phyloP scores from a whole-genome alignment of 2,113 vertebrate species.

The Cebidichthys violaceus region DNA sequence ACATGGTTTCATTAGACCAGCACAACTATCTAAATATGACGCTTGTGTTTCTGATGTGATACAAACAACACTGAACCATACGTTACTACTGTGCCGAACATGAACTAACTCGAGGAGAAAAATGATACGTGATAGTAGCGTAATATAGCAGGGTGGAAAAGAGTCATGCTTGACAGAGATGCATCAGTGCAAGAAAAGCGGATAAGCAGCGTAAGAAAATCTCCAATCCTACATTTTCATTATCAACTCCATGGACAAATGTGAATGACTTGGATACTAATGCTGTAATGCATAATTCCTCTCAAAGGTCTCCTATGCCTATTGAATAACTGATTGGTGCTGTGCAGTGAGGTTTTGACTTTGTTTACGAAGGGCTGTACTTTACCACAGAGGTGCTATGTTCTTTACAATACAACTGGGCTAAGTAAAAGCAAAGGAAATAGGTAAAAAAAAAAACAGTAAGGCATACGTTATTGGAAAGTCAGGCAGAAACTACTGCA shows the following conservation, averaged over 20 bases:
- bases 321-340: slow-evolving; percentile 26
- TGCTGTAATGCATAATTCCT: slow-evolving; percentile 47
- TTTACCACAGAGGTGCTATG: neutral
- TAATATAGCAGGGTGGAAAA: neutral
- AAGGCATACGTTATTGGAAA: neutral
- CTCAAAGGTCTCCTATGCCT: slow-evolving; percentile 12
- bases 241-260: slow-evolving; percentile 11
- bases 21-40: neutral
- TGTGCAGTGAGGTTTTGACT: neutral
- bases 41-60: neutral
- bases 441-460: neutral
- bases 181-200: slow-evolving; percentile 17
- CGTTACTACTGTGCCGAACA: neutral
- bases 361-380: slow-evolving; percentile 13
- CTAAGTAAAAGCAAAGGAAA: neutral
- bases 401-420: neutral
- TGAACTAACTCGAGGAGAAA: neutral
- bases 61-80: neutral
- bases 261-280: slow-evolving; percentile 41
- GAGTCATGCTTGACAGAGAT: neutral
- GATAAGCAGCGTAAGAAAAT: neutral
- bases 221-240: slow-evolving; percentile 26
- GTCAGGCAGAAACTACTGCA: neutral
- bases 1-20: neutral
- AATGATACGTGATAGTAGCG: neutral